Evolutionary conservation across 2,888 invertebrate genomes (phyloP).

Genomic region (Sarcophaga subvicina): DNA sequence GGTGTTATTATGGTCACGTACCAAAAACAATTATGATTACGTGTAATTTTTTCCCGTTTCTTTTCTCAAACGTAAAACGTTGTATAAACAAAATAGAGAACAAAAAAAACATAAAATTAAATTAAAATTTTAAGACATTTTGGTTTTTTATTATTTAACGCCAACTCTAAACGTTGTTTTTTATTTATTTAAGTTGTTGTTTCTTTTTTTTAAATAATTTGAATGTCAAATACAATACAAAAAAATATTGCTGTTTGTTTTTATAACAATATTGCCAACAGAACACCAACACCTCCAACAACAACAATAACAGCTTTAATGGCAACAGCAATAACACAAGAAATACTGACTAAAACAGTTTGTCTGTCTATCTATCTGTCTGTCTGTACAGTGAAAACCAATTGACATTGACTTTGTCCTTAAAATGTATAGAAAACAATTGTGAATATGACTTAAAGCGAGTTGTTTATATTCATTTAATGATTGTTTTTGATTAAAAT

Average conservation of each 20-base stretch:
- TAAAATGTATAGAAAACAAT: conserved; percentile 21
- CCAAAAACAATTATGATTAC: conserved; percentile 8
- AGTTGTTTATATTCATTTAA: background rate
- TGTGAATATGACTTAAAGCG: background rate
- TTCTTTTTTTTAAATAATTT: conserved; percentile 37
- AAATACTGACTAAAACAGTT: conserved; percentile 9
- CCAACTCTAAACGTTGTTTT: conserved; percentile 50
- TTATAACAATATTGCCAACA: background rate
- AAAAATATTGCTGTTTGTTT: conserved; percentile 13
- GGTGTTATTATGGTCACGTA: conserved; percentile 56
- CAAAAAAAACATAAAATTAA: background rate
- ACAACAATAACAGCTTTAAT: conserved; percentile 30
- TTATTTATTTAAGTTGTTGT: conserved; percentile 6
- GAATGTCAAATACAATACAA: conserved; percentile 57
- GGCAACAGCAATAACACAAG: conserved; percentile 34
- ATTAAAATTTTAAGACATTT: background rate
- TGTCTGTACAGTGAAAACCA: conserved; percentile 17
- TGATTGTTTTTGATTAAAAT: background rate
- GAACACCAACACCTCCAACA: conserved; percentile 10
- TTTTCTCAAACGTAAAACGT: no score
- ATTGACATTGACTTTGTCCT: conserved; percentile 66
- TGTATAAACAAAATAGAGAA: no score
- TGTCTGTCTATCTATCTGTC: background rate
- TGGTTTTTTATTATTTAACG: conserved; percentile 33
- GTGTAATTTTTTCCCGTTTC: background rate